Base-by-base conservation (phyloP, 2,797 vertebrate species). In the Neosilurus mollespiculum region DNA sequence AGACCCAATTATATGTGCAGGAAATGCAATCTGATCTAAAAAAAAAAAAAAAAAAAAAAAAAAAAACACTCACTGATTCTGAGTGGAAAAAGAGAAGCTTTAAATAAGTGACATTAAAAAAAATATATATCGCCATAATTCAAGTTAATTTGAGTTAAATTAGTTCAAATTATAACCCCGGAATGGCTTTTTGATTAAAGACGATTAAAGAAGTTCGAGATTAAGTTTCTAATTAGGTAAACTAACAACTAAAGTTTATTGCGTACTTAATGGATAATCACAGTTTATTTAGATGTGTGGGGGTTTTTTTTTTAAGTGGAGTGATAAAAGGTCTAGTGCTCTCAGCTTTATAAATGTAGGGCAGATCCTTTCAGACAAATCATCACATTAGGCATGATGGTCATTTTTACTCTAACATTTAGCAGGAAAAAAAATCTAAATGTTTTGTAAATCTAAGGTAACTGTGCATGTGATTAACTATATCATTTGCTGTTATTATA, bases 191-290 rank as follows among this genome's bases (percentile, higher is more conserved):
- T 59, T 58, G 30, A 76, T 22, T 59, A 59, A 76, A 59, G 56
- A 61, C 12, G 10, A 77, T 77, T 43, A 77, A 43, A 34, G 56
- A 5, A 76, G 4, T 22, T 59, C 30, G 54, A 76, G 30, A 61
- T 77, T 43, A 78, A 9, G 3, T 43, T 78, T 78, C 12, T 22
- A 62, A 62, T 78, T 49, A 62, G 30, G 20, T 43, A 62, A 78
- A 24, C 20, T n/a, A 77, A 78, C 75, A 49, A 16, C 58, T 62
- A 49, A 62, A 62, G 75, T 62, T 78, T 62, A 78, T 24, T 62
- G 58, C 8, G 4, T 78, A 62, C 34, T 62, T 62, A 18, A 43
- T 16, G 16, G 53, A 16, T 5, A 56, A 26, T 72, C 5, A 14
- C 51, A 9, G 56, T 61, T 61, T 59, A 22, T 76, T 76, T 59